Evolutionary conservation across 2,797 vertebrate species (phyloP).

Genomic region (Nannoperca obscura): DNA sequence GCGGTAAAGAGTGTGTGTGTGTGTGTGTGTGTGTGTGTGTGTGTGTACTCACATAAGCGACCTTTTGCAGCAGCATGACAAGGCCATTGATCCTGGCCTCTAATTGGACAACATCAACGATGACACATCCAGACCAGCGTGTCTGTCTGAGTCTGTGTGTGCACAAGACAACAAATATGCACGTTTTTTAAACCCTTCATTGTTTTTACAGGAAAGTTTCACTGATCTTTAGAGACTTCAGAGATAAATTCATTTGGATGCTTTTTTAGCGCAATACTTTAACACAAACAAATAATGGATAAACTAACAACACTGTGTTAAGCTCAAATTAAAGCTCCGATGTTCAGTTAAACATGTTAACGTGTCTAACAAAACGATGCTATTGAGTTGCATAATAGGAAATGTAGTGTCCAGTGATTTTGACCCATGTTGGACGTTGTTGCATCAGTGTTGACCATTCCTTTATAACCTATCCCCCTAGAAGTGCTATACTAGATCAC

Average conservation of each 20-base stretch:
- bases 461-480: background rate
- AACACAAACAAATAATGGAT: background rate
- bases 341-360: background rate
- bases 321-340: too few relatives aligned
- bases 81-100: constrained; percentile 72
- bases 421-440: background rate
- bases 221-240: constrained; percentile 28
- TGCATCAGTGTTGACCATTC: background rate
- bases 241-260: background rate
- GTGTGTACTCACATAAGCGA: constrained; percentile 39
- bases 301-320: background rate
- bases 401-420: background rate
- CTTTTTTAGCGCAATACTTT: background rate
- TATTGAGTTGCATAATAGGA: background rate
- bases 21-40: constrained; percentile 21
- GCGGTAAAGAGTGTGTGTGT: constrained; percentile 11
- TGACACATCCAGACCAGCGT: constrained; percentile 32
- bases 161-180: background rate
- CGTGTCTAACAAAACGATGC: background rate
- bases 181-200: background rate
- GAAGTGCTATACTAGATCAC: background rate
- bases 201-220: constrained; percentile 25
- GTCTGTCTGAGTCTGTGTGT: constrained; percentile 24
- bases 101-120: constrained; percentile 67
- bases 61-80: constrained; percentile 66